Evolutionary conservation across 2,888 invertebrate species (phyloP).

Genomic region (Ptycholaimellus sp.): DNA sequence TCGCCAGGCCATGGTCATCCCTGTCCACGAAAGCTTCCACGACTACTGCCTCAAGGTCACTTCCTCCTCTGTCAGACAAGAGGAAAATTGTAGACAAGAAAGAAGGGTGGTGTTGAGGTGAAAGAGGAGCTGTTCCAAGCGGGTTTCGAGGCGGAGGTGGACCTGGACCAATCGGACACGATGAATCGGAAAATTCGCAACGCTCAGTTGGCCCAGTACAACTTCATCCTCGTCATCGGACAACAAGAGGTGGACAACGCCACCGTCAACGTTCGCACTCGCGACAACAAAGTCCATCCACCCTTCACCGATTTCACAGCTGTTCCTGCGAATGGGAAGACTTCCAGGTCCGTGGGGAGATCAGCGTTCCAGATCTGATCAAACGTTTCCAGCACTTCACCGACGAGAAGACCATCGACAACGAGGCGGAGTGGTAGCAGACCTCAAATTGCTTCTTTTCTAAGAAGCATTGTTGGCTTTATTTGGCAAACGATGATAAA

Average conservation of each 20-base stretch:
- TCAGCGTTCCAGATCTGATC: slow-evolving; percentile 52
- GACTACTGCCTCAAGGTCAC: too few relatives aligned
- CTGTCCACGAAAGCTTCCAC: slow-evolving; percentile 62
- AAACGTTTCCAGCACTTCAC: slow-evolving; percentile 39
- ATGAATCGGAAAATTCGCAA: slow-evolving; percentile 95
- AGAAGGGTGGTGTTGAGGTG: slow-evolving; percentile 14
- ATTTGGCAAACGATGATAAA: too few relatives aligned
- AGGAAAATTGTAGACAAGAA: too few relatives aligned
- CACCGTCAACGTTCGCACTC: slow-evolving; percentile 85
- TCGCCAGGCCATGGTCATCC: slow-evolving; percentile 60
- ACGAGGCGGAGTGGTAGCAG: slow-evolving; percentile 16
- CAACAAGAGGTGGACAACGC: slow-evolving; percentile 64
- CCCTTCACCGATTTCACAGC: background rate
- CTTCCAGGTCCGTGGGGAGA: slow-evolving; percentile 44
- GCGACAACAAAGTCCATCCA: slow-evolving; percentile 71
- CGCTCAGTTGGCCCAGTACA: slow-evolving; percentile 86
- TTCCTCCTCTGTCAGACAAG: too few relatives aligned
- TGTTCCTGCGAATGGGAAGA: too few relatives aligned
- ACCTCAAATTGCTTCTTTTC: too few relatives aligned
- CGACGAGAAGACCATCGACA: slow-evolving; percentile 16
- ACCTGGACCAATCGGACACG: slow-evolving; percentile 72
- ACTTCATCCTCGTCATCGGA: slow-evolving; percentile 97
- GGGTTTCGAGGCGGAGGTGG: slow-evolving; percentile 73
- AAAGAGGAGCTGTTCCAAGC: slow-evolving; percentile 14
- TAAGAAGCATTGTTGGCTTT: too few relatives aligned